Evolutionary conservation across 2,888 invertebrate genomes (phyloP).

Genomic region (Coleophora deauratella): DNA sequence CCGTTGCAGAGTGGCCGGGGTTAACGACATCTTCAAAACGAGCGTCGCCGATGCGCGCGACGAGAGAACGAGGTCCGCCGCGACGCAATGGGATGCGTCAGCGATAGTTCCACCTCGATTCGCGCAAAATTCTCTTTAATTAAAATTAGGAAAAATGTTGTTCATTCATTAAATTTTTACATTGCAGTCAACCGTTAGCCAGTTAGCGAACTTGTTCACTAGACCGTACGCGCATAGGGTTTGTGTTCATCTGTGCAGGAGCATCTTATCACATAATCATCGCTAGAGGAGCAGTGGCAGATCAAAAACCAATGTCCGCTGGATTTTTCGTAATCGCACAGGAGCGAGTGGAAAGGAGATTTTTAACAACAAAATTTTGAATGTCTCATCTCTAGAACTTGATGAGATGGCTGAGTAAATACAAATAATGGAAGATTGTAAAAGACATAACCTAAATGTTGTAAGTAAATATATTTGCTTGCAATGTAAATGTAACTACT

Average conservation of each 20-base stretch:
- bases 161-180: background rate
- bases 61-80: too few species aligned
- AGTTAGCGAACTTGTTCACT: constrained; percentile 24
- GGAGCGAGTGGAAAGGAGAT: too few species aligned
- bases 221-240: constrained; percentile 26
- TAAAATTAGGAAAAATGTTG: too few species aligned
- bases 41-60: too few species aligned
- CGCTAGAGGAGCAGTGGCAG: constrained; percentile 30
- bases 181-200: constrained; percentile 11
- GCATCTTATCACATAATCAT: constrained; percentile 28
- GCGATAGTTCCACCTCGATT: constrained; percentile 21
- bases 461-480: too few species aligned
- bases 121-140: constrained; percentile 12
- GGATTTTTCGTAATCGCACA: background rate
- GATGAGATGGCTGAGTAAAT: too few species aligned
- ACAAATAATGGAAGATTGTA: too few species aligned
- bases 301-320: constrained; percentile 16
- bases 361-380: too few species aligned
- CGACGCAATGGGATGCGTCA: constrained; percentile 8
- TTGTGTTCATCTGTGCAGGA: constrained; percentile 38
- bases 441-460: too few species aligned
- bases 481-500: too few species aligned
- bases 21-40: too few species aligned
- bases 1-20: background rate
- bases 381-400: too few species aligned